phyloP scores from a whole-genome alignment of 2,113 vertebrate species.

The Scopus umbretta region DNA sequence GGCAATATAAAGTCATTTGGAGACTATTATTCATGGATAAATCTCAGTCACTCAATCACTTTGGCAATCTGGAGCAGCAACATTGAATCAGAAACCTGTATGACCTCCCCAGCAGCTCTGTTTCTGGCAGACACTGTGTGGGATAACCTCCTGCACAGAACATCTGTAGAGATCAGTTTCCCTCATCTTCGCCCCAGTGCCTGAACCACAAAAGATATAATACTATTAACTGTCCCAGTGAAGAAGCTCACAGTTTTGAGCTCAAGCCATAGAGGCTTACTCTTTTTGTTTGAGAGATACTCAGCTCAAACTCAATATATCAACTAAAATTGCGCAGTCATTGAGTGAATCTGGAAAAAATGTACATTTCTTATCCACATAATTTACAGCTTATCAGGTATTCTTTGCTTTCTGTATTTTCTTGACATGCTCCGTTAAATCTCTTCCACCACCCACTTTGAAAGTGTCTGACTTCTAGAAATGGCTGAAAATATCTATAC shows the following conservation, averaged over 20 bases:
- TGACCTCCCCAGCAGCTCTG: background rate
- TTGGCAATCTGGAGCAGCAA: background rate
- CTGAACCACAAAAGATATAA: background rate
- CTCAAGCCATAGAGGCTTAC: background rate
- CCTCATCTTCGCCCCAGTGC: background rate
- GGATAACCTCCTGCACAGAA: background rate
- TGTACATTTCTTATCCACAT: background rate
- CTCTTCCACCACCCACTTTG: background rate
- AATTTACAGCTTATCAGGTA: background rate
- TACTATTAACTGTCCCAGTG: background rate
- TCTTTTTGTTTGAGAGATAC: background rate
- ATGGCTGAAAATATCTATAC: background rate
- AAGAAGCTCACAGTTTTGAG: background rate
- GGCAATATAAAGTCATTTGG: background rate
- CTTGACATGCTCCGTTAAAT: background rate
- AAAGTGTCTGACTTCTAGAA: background rate
- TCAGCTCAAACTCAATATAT: background rate
- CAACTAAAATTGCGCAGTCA: background rate
- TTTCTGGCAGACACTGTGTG: background rate
- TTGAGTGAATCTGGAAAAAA: conserved; percentile 13
- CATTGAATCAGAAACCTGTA: background rate
- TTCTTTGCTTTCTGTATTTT: background rate
- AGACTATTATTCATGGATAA: background rate
- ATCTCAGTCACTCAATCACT: background rate
- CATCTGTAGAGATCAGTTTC: background rate